Conservation (phyloP, 2,113 vertebrate genomes). For the Euleptes europaea region DNA sequence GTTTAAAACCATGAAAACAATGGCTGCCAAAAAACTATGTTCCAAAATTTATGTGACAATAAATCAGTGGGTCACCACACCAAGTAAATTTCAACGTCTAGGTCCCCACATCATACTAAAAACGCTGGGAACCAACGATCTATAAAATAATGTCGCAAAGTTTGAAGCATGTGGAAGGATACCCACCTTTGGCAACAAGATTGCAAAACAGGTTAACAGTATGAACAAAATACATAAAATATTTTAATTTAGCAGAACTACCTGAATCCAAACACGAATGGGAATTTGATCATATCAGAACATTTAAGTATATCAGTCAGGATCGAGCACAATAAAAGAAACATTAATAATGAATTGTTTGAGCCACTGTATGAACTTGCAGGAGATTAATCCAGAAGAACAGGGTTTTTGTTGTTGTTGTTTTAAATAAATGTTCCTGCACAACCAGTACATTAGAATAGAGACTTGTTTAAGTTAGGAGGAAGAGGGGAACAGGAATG, state of each 20-base stretch:
- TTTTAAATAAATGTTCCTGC: neutral
- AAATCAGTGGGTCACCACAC: too few relatives aligned
- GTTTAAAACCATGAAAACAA: too few relatives aligned
- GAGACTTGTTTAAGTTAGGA: neutral
- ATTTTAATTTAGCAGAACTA: neutral
- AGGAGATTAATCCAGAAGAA: neutral
- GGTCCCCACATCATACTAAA: too few relatives aligned
- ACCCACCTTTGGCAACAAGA: too few relatives aligned
- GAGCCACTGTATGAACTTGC: neutral
- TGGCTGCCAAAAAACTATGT: too few relatives aligned
- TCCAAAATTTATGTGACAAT: too few relatives aligned
- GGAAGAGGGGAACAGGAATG: neutral
- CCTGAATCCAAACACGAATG: neutral
- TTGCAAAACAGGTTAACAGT: neutral
- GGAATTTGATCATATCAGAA: neutral
- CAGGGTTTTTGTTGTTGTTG: neutral
- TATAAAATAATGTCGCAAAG: too few relatives aligned
- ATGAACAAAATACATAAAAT: neutral
- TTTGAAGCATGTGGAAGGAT: too few relatives aligned
- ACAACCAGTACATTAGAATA: neutral
- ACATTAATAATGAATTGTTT: constrained; percentile 6
- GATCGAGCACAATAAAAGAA: neutral
- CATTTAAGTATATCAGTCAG: neutral
- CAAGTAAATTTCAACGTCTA: too few relatives aligned
- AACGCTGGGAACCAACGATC: too few relatives aligned